Base-by-base conservation (phyloP, 37 sponge, comb jelly and placozoan genomes). In the Aplysina aerophoba region DNA sequence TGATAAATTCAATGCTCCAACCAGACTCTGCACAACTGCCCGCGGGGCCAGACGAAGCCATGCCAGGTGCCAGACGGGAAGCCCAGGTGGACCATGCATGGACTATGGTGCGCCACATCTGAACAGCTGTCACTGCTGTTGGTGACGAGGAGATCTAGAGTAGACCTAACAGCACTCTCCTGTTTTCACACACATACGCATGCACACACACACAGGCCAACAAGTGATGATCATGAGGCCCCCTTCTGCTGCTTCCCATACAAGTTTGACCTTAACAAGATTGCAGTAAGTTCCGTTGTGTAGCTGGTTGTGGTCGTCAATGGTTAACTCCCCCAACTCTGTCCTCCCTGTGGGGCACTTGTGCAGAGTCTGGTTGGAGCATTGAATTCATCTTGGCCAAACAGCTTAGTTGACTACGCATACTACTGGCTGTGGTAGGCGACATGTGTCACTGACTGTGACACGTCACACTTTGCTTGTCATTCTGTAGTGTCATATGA, bases 31-130 rank as follows among this genome's bases (percentile, higher is more conserved):
- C n/a, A n/a, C n/a, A n/a, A n/a, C n/a, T n/a, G n/a, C n/a, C n/a
- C n/a, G n/a, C n/a, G n/a, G n/a, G n/a, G n/a, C n/a, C n/a, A 34
- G 35, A 12, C 4, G 34, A 6, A 69, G 34, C 17, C 12, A 69
- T 75, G 78, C 38, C 14, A 1, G 4, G 24, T 50, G n/a, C 54
- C 78, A 37, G 50, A 21, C 19, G 78, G 54, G 15, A 36, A 40
- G 17, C 78, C 78, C 17, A 36, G 78, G 25, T 75, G 78, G 78
- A 75, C 78, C 21, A 40, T 75, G 14, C 78, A 75, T 15, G 78
- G 78, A 20, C 24, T 75, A 36, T 75, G 78, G 64, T 62, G 28
- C 11, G 64, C 11, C 4, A 62, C 27, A 62, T 4, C 2, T 44
- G 6, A 44, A 44, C 50, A 44, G 50, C 50, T 44, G 50, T 44